These are phyloP conservation scores for Cyclargus thomasi DNA, from an alignment of 1,140 invertebrate genomes.

Conservation along the genomic window DNA sequence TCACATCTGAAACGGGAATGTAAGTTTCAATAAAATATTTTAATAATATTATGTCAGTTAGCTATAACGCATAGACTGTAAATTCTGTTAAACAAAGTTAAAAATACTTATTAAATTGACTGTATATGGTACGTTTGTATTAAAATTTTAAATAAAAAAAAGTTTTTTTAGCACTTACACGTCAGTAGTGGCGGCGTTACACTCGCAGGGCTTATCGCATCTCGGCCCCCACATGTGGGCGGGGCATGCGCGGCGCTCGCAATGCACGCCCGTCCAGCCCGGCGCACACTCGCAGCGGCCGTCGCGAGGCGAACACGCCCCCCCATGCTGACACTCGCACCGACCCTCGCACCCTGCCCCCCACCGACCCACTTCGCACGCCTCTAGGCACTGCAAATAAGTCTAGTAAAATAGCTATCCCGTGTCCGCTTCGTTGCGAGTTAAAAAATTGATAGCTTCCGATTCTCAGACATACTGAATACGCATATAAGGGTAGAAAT, in stretches of 20 bases:
- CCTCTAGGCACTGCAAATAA: slow-evolving; percentile 82
- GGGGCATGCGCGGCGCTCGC: slow-evolving; percentile 81
- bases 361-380: slow-evolving; percentile 84
- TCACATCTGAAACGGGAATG: slow-evolving; percentile 81
- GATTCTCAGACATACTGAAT: too few species aligned
- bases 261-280: slow-evolving; percentile 86
- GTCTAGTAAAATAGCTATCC: neutral
- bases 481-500: too few species aligned
- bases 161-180: slow-evolving; percentile 72
- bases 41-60: too few species aligned
- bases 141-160: too few species aligned
- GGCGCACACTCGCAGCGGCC: slow-evolving; percentile 83
- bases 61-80: too few species aligned
- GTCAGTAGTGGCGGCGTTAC: slow-evolving; percentile 83
- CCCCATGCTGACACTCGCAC: slow-evolving; percentile 88
- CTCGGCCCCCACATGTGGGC: slow-evolving; percentile 81
- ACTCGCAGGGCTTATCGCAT: slow-evolving; percentile 85
- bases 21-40: too few species aligned
- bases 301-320: slow-evolving; percentile 80
- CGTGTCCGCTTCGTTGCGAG: too few species aligned
- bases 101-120: too few species aligned
- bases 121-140: too few species aligned
- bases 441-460: too few species aligned
- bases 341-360: slow-evolving; percentile 84
- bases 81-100: too few species aligned